Base-by-base conservation (phyloP, 2,888 invertebrate species). In the Acanthosepion pharaonis region DNA sequence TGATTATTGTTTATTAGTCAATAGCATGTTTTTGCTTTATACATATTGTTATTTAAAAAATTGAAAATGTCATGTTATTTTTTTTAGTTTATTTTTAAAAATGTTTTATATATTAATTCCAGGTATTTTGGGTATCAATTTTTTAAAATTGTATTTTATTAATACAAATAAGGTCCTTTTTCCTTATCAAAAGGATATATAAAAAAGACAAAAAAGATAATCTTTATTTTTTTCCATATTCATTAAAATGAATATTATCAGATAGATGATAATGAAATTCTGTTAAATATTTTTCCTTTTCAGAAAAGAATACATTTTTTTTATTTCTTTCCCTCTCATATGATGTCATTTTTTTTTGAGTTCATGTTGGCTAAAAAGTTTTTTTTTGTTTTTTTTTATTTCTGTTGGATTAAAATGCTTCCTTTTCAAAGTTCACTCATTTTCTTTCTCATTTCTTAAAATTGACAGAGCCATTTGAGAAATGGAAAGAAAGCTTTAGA, bases 71-170 rank as follows among this genome's bases (percentile, higher is more conserved):
- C 11, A 11, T 78, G n/a, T 78, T 28, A 64, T 78, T n/a, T 78
- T 78, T 78, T 78, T 18, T n/a, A 55, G 15, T 78, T 78, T 78
- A 78, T 78, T 78, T 78, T 78, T 33, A 15, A 11, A 78, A 78
- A n/a, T n/a, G n/a, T 78, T 78, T 78, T 78, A 78, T n/a, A n/a
- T 78, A n/a, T 78, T 78, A 78, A 78, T 78, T 78, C 78, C 78
- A 78, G 78, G n/a, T 78, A 78, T 33, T 78, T 78, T n/a, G 78
- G 78, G n/a, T 18, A 78, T 78, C 78, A n/a, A n/a, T 78, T 78
- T 78, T 33, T 1, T 3, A 78, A 78, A 78, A 78, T 78, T 78
- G 78, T 78, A 78, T n/a, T 78, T 78, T 33, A 78, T 78, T n/a
- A 78, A 78, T 78, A n/a, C 28, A 78, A n/a, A 78, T n/a, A 78